Evolutionary conservation across 2,113 vertebrate species (phyloP), one percentile per base, ranked within the genome.

Genomic region (Diglossa brunneiventris): DNA sequence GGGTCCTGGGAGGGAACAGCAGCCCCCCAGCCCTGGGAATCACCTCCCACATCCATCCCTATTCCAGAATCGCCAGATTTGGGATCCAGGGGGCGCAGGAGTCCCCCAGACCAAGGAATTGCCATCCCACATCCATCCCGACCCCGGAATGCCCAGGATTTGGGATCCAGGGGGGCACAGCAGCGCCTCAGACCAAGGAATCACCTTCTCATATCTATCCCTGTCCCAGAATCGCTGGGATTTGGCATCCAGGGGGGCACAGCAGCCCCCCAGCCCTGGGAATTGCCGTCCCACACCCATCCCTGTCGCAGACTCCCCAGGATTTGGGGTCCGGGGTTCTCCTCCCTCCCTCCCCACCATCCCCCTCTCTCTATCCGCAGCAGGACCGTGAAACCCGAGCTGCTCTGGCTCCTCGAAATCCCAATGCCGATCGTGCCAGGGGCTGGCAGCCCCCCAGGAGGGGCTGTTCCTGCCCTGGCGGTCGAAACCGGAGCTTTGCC

Each of bases 201-300:
- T 21, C 2, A 11, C 9, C 44, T 3, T 72, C 30, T 37, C 35
- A 9, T 24, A 9, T 18, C 13, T 7, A 44, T 10, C 61, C 22
- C 17, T 0, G 2, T 17, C 49, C 4, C 0, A 3, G 28, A 37
- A 42, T 44, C 19, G 11, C 41, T 7, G 17, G 55, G 37, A 61
- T 10, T 2, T 1, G 3, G 55, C 55, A 2, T 41, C 11, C 6
- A 1, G 11, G 42, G 16, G 8, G 27, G 6, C n/a, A 69, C 55
- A 63, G n/a, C 0, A 1, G 6, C 47, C 7, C 2, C 28, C 28
- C 55, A 58, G 10, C 7, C 21, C 8, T 0, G 0, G 39, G 41
- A 41, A 62, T 22, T 4, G 11, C 24, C 50, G 2, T 62, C 30
- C 56, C 28, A 15, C 18, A 5, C 27, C 12, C 18, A 63, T 16